Percentiles rank a stretch among this genome's conserved stretches.
These are phyloP conservation scores for Aphaenogaster rudis DNA, from an alignment of 1,140 invertebrate genomes.

Conservation along the genomic window DNA sequence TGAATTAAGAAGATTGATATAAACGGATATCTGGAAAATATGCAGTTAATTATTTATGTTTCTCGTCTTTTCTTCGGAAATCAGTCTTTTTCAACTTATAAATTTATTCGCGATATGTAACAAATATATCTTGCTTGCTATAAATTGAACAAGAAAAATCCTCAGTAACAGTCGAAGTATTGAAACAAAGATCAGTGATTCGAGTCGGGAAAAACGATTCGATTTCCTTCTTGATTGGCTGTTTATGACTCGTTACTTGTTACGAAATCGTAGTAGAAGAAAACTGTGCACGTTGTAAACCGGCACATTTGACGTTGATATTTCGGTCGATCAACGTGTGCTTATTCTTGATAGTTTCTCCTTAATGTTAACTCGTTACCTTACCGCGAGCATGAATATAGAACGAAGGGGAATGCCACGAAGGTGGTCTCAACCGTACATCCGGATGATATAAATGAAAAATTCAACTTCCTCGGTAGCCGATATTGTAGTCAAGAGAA, in stretches of 20 bases:
- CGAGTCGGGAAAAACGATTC: background rate
- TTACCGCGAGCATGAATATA: conserved; percentile 74
- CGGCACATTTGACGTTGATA: conserved; percentile 4
- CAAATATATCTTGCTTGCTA: background rate
- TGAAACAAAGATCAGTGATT: background rate
- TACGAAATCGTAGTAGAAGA: background rate
- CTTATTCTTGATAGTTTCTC: conserved; percentile 69
- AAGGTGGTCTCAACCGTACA: conserved; percentile 78
- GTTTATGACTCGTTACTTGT: conserved; percentile 19
- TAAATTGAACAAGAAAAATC: background rate
- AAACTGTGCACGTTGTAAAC: conserved; percentile 3
- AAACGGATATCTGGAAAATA: background rate
- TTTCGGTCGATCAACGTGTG: conserved; percentile 56
- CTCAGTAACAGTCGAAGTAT: background rate
- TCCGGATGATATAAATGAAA: conserved; percentile 78
- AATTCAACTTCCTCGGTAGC: conserved; percentile 71
- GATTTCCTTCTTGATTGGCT: conserved; percentile 1
- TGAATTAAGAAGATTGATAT: background rate
- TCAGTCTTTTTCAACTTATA: background rate
- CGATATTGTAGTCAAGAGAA: conserved; percentile 47
- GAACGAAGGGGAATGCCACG: conserved; percentile 78
- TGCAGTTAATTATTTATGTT: background rate
- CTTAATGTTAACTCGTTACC: conserved; percentile 74
- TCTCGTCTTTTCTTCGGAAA: background rate
- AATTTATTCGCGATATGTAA: background rate